Base-by-base conservation (phyloP, 1,140 invertebrate genomes). In the Drosophila kurseongensis region DNA sequence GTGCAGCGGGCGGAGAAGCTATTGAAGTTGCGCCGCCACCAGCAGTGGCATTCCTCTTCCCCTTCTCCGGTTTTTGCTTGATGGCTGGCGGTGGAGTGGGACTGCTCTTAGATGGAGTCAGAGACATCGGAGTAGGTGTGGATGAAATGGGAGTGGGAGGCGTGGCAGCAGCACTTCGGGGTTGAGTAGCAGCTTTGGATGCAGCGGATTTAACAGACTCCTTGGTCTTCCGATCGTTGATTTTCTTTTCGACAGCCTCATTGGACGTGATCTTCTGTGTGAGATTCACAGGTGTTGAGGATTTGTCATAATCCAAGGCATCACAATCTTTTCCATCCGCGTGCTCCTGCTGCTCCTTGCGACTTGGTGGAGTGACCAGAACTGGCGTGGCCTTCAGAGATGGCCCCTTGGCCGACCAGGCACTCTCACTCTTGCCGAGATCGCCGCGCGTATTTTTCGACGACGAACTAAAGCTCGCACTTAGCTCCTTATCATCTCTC, bases 371-470 rank as follows among this genome's bases (percentile, higher is more conserved):
- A 12, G 58, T 80, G 6, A 81, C 80, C 59, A 91, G 62, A 10
- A 92, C 91, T 0, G 91, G 90, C 1, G 84, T 92, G 5, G 91
- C 91, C 71, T 92, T 92, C 4, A 92, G 45, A 0, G 91, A 92
- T 0, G 91, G 91, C 0, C 91, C 91, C 57, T 92, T 92, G 29
- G 83, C 88, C 1, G 91, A 92, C 91, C 91, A 92, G 35, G 90
- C 86, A 18, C 91, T 92, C 68, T 92, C 91, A 41, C 83, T 91
- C 35, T 91, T 92, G 23, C 80, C 91, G 4, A 88, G 65, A 48
- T 90, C 83, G 0, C 75, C 80, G 8, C 89, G 80, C 5, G 88
- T 92, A n/a, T 92, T 85, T 35, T 91, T 92, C 32, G 86, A 91
- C 0, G 91, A 92, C 9, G 85, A 89, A 74, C 86, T 91, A 7